Conservation (phyloP, 2,113 vertebrate species). For the Hyaena hyaena region DNA sequence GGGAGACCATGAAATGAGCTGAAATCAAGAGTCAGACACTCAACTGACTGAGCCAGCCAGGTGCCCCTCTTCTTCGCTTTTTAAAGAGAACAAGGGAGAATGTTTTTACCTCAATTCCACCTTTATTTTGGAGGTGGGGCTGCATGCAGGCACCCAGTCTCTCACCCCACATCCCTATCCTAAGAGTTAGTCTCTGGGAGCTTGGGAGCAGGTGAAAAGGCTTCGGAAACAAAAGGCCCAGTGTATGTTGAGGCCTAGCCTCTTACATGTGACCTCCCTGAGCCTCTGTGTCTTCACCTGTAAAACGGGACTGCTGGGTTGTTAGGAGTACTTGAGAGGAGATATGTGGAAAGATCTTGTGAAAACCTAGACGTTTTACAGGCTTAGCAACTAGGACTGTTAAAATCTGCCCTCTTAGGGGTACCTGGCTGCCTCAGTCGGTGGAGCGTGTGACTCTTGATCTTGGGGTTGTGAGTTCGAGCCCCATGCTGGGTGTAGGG, state of each 20-base stretch:
- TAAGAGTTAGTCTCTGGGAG: background rate
- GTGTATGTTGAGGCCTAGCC: background rate
- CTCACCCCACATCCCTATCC: too few species aligned
- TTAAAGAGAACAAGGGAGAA: background rate
- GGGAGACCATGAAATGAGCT: too few species aligned
- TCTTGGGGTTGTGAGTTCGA: background rate
- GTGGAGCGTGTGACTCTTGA: background rate
- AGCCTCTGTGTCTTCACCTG: background rate
- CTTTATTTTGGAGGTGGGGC: background rate
- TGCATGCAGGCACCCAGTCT: rapidly evolving
- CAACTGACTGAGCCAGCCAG: too few species aligned
- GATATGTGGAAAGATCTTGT: background rate
- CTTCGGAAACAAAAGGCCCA: background rate
- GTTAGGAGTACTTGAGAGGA: background rate
- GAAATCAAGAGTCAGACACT: too few species aligned
- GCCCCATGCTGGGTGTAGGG: background rate
- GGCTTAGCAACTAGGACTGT: background rate
- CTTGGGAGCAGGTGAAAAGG: background rate
- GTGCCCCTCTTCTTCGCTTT: background rate
- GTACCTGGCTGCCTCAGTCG: background rate
- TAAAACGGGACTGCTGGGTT: background rate
- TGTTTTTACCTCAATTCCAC: background rate
- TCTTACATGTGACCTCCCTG: background rate
- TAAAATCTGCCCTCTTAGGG: background rate
- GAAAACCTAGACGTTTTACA: background rate